Conservation (phyloP, 2,888 invertebrate species). For the Abscondita cerata region DNA sequence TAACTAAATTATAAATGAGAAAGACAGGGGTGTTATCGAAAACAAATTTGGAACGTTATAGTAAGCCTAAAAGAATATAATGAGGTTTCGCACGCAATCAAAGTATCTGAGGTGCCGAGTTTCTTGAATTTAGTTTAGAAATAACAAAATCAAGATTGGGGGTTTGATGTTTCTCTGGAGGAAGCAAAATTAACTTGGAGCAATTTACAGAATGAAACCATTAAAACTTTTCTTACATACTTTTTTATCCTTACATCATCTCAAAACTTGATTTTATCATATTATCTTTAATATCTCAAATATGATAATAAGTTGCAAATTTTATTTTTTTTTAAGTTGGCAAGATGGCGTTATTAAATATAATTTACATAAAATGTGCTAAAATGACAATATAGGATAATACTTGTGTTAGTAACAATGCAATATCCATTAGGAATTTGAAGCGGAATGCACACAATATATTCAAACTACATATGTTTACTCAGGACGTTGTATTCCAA, state of each 20-base stretch:
- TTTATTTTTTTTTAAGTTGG: no score
- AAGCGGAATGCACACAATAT: slow-evolving; percentile 35
- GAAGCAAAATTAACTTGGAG: slow-evolving; percentile 24
- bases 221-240: slow-evolving; percentile 25
- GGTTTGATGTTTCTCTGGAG: slow-evolving; percentile 9
- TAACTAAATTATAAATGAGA: slow-evolving; percentile 4
- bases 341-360: no score
- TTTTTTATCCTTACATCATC: slow-evolving; percentile 24
- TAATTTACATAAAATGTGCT: neutral
- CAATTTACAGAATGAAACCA: slow-evolving; percentile 28
- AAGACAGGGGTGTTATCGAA: slow-evolving; percentile 15
- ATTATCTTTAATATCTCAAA: slow-evolving; percentile 6
- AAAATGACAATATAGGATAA: slow-evolving; percentile 19
- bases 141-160: slow-evolving; percentile 30
- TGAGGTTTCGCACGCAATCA: slow-evolving; percentile 31
- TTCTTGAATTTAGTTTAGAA: slow-evolving; percentile 25
- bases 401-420: slow-evolving; percentile 27
- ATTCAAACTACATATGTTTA: slow-evolving; percentile 34
- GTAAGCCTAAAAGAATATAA: slow-evolving; percentile 26
- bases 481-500: slow-evolving; percentile 27
- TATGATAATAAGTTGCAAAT: neutral
- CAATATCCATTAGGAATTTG: slow-evolving; percentile 34
- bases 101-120: slow-evolving; percentile 29
- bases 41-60: slow-evolving; percentile 23
- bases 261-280: slow-evolving; percentile 17